Conservation (phyloP, 37 sponge, comb jelly and placozoan genomes). For the Amphimedon queenslandica region DNA sequence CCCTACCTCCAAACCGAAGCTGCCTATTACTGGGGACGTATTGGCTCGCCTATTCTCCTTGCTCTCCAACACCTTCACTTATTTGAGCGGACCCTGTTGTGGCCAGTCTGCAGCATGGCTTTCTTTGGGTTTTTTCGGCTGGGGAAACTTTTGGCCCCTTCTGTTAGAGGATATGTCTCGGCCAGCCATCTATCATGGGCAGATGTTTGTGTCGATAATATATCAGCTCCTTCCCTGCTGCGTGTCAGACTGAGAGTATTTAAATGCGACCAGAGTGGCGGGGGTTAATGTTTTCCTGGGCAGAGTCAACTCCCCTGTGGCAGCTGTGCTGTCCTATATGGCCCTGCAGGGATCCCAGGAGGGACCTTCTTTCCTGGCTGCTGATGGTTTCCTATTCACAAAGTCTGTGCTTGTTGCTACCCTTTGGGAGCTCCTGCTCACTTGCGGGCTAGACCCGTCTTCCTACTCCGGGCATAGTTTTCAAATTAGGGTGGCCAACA, state of each 20-base stretch:
- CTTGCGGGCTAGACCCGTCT: not conserved
- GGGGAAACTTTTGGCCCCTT: too few species aligned
- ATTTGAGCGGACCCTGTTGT: too few species aligned
- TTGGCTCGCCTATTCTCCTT: too few species aligned
- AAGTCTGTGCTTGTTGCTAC: not conserved
- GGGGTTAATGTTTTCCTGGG: constrained; percentile 14
- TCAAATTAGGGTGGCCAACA: not conserved
- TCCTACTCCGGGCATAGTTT: constrained; percentile 2
- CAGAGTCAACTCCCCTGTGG: not conserved
- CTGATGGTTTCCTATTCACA: too few species aligned
- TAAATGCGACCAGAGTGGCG: constrained; percentile 14
- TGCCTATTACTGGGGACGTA: too few species aligned
- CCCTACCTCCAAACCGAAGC: not conserved
- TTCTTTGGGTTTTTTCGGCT: too few species aligned
- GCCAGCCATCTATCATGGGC: constrained; percentile 7
- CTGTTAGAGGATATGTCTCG: too few species aligned
- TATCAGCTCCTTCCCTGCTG: not conserved
- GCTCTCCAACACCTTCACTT: too few species aligned
- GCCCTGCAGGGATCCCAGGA: too few species aligned
- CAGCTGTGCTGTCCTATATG: too few species aligned
- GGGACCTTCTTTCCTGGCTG: too few species aligned
- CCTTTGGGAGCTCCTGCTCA: not conserved
- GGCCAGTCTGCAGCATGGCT: too few species aligned
- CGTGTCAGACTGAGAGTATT: constrained; percentile 3
- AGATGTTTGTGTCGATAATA: constrained; percentile 8